Conservation (phyloP, 1,140 invertebrate genomes). For the Proctacanthus coquilletti region DNA sequence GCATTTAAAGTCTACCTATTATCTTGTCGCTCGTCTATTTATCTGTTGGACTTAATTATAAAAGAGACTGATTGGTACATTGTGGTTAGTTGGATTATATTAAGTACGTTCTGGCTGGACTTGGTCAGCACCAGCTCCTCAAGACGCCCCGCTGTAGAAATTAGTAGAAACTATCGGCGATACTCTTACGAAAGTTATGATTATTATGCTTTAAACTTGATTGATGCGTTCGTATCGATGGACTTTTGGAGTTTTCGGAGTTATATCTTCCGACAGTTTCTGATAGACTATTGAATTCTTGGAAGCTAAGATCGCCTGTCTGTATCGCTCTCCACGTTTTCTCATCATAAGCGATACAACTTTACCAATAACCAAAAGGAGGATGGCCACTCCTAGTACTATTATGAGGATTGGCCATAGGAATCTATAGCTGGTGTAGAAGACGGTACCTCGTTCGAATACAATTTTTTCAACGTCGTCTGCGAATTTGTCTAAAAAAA, state of each 20-base stretch:
- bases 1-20: no score
- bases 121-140: no score
- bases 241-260: slow-evolving; percentile 38
- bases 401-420: slow-evolving; percentile 33
- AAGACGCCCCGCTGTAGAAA: no score
- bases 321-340: slow-evolving; percentile 35
- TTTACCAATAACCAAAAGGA: slow-evolving; percentile 34
- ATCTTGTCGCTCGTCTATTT: no score
- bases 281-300: slow-evolving; percentile 37
- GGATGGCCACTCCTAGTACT: slow-evolving; percentile 29
- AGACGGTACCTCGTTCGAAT: slow-evolving; percentile 29
- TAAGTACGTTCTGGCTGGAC: no score
- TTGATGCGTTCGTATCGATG: slow-evolving; percentile 36
- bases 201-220: slow-evolving; percentile 26
- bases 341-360: slow-evolving; percentile 32
- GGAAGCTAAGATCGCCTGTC: slow-evolving; percentile 32
- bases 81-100: no score
- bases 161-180: no score
- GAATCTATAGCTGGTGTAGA: slow-evolving; percentile 31
- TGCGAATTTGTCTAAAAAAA: no score
- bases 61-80: no score
- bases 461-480: slow-evolving; percentile 29
- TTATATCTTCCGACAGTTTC: slow-evolving; percentile 39
- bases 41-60: no score
- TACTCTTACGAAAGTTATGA: no score